Evolutionary conservation across 53 echinoderm and acorn worm genomes (phyloP).

Genomic region (Arbacia lixula): DNA sequence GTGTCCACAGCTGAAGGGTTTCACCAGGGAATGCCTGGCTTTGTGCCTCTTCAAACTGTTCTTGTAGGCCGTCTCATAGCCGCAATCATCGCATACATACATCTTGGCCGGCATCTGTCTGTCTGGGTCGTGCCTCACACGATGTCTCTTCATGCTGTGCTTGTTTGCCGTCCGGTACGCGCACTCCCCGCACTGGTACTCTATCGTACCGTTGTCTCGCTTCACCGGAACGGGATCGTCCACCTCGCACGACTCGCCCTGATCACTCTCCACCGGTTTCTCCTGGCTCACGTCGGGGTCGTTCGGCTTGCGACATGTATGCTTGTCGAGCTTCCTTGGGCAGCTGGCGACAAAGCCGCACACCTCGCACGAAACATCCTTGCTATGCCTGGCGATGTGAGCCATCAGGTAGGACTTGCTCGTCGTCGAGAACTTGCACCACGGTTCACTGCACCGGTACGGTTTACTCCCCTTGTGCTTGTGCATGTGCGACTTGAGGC

Average conservation of each 20-base stretch:
- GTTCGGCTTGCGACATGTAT: background rate
- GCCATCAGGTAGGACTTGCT: constrained; percentile 78
- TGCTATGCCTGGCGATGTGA: constrained; percentile 67
- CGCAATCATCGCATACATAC: constrained; percentile 70
- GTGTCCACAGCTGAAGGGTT: constrained; percentile 96
- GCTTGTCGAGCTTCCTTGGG: constrained; percentile 48
- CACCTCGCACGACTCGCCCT: no score
- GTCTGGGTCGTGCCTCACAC: constrained; percentile 68
- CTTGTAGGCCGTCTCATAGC: constrained; percentile 90
- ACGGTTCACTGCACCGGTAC: constrained; percentile 69
- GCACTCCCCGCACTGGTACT: constrained; percentile 70
- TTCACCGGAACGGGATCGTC: background rate
- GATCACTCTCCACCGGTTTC: background rate
- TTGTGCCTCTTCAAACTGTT: constrained; percentile 86
- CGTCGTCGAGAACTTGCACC: constrained; percentile 80
- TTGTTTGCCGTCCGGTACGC: constrained; percentile 70
- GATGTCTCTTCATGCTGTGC: constrained; percentile 81
- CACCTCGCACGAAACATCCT: constrained; percentile 57
- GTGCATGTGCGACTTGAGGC: constrained; percentile 84
- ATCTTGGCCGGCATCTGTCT: constrained; percentile 79
- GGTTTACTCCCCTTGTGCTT: constrained; percentile 72
- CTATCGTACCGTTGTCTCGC: constrained; percentile 13
- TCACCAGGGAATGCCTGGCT: constrained; percentile 87
- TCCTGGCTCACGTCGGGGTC: background rate
- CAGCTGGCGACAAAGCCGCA: constrained; percentile 68